A percentile compares a stretch with the other conserved stretches of the same genome.
phyloP scores from a whole-genome alignment of 2,797 vertebrate species.

The Smutsia gigantea region DNA sequence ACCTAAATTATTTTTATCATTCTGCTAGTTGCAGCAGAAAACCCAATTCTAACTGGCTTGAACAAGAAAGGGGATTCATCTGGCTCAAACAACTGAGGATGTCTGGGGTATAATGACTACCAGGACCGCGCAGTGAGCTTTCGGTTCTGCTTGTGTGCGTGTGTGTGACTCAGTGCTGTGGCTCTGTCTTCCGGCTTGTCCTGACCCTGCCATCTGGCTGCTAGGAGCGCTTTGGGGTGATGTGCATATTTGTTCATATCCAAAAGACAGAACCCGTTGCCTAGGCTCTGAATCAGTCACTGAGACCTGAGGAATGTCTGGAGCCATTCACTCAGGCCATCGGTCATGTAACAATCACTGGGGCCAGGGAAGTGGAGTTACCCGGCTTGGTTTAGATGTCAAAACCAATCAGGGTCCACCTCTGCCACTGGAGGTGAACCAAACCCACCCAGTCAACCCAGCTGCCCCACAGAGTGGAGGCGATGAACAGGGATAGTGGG shows the following conservation, averaged over 20 bases:
- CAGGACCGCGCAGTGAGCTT: background rate
- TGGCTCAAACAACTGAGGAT: background rate
- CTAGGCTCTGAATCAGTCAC: background rate
- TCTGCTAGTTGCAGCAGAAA: background rate
- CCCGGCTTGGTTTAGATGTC: background rate
- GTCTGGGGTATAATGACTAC: too few relatives aligned
- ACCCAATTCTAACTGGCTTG: background rate
- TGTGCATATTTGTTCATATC: background rate
- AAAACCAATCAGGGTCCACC: background rate
- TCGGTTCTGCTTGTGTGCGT: background rate
- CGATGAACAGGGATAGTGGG: too few relatives aligned
- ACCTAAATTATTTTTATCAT: background rate
- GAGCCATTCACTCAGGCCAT: background rate
- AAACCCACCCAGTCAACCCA: background rate
- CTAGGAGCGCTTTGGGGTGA: background rate
- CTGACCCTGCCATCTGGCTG: background rate
- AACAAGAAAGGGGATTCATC: background rate
- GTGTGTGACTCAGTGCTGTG: background rate
- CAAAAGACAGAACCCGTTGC: background rate
- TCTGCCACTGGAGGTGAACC: background rate
- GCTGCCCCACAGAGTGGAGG: background rate
- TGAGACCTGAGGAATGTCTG: background rate
- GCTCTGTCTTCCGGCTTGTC: background rate
- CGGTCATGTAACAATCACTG: background rate
- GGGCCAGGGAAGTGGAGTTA: too few relatives aligned